A percentile compares a stretch with the other conserved stretches of the same genome.
Evolutionary conservation across 2,888 invertebrate species (phyloP).

Genomic region (Epirrhoe alternata): DNA sequence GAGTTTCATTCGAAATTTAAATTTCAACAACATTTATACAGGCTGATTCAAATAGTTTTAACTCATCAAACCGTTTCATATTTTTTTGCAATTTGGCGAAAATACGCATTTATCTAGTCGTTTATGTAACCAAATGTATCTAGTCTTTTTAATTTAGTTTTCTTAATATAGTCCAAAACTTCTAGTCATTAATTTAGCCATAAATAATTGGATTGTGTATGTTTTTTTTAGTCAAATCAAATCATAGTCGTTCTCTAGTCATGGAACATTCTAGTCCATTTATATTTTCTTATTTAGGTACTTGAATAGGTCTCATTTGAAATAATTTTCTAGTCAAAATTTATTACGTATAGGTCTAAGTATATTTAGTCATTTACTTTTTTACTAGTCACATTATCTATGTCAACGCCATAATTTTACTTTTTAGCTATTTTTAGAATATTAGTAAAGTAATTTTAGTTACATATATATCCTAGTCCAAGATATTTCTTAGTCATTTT

Average conservation of each 20-base stretch:
- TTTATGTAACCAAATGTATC: neutral
- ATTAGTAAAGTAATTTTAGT: no score
- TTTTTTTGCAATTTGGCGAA: neutral
- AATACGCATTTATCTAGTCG: neutral
- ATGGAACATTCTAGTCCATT: conserved; percentile 13
- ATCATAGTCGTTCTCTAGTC: neutral
- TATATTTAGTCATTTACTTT: neutral
- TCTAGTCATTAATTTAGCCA: neutral
- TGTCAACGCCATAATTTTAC: conserved; percentile 8
- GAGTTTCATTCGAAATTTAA: neutral
- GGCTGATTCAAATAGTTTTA: no score
- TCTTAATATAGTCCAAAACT: neutral
- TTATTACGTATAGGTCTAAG: neutral
- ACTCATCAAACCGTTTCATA: neutral
- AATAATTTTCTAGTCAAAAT: conserved; percentile 3
- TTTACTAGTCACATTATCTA: conserved; percentile 9
- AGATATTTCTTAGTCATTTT: neutral
- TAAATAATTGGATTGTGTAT: neutral
- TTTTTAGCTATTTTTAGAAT: neutral
- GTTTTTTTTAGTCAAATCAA: neutral
- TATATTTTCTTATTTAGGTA: neutral
- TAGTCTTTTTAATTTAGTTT: no score
- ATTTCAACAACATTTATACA: no score
- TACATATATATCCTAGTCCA: no score
- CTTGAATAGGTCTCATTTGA: neutral